Evolutionary conservation across 2,113 vertebrate species (phyloP), one percentile per base, ranked within the genome.

Genomic region (Lasiurus borealis): DNA sequence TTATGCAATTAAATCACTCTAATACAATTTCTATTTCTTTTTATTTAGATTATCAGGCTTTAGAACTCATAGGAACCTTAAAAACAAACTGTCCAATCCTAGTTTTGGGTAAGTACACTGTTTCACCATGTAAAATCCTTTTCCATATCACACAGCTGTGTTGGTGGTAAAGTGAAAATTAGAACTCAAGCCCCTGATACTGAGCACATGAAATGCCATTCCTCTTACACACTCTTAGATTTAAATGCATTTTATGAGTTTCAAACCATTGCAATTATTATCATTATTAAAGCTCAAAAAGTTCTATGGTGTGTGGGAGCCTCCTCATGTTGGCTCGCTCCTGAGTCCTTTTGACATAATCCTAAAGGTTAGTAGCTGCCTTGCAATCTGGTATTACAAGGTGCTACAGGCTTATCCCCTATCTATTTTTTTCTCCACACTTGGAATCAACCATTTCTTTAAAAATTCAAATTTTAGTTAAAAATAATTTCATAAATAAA

Each of bases 11-110:
- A 75, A 86, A 69, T 66, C 2, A 8, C 88, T 88, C 46, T 82
- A 89, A 85, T 40, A 68, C 5, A 90, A 48, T 71, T 52, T 69
- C 16, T 85, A 15, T 66, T 95, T 92, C 46, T 80, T 46, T 95
- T 69, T 72, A 48, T 44, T 66, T 76, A 57, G 18, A 85, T 64
- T 3, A 88, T 80, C 36, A 76, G 50, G 29, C 34, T 88, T n/a
- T 91, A 81, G n/a, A 96, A 77, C 1, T 19, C n/a, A 29, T 16
- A 86, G 46, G 40, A 18, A 80, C 66, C 88, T 29, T 4, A n/a
- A 57, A 94, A 90, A 23, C 48, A 19, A 84, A n/a, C 36, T 90
- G 54, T 75, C 19, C 8, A 82, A 4, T 87, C 44, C 36, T 31
- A 76, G 23, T 14, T 85, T 64, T 15, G 52, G 16, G 31, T 75